Percentiles rank a stretch among this genome's conserved stretches.
These are phyloP conservation scores for Arvicanthis niloticus DNA, from an alignment of 2,113 vertebrate species.

Conservation along the genomic window DNA sequence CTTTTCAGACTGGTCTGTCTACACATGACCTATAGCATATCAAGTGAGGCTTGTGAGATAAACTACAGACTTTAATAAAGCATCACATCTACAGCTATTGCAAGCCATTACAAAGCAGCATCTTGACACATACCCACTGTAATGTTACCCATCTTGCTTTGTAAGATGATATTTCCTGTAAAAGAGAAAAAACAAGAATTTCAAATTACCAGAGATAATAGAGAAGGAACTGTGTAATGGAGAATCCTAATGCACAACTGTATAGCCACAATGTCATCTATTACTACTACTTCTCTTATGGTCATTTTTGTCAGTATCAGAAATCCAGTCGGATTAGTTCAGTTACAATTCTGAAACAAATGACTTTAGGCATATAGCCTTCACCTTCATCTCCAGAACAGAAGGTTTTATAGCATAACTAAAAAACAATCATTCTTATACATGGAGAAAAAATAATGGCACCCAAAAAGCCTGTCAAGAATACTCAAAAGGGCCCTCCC, in stretches of 20 bases:
- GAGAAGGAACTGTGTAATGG: conserved; percentile 19
- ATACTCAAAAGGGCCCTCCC: background rate
- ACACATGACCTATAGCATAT: background rate
- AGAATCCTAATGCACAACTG: background rate
- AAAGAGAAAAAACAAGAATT: conserved; percentile 59
- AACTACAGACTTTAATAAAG: conserved; percentile 32
- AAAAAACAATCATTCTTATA: conserved; percentile 24
- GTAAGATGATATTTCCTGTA: conserved; percentile 86
- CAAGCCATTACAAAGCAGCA: background rate
- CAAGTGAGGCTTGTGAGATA: background rate
- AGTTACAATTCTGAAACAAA: conserved; percentile 41
- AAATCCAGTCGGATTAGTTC: conserved; percentile 30
- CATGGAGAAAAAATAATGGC: background rate
- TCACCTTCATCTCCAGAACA: background rate
- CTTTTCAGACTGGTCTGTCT: conserved; percentile 24
- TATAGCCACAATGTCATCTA: background rate
- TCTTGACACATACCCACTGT: conserved; percentile 86
- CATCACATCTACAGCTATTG: background rate
- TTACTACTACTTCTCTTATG: background rate
- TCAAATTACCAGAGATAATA: background rate
- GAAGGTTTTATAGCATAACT: conserved; percentile 41
- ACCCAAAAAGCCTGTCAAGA: background rate
- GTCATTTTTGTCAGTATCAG: conserved; percentile 17
- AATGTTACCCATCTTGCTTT: conserved; percentile 86
- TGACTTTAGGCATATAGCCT: background rate